phyloP scores from a whole-genome alignment of 2,113 vertebrate species.

The Emydura subglobosa region DNA sequence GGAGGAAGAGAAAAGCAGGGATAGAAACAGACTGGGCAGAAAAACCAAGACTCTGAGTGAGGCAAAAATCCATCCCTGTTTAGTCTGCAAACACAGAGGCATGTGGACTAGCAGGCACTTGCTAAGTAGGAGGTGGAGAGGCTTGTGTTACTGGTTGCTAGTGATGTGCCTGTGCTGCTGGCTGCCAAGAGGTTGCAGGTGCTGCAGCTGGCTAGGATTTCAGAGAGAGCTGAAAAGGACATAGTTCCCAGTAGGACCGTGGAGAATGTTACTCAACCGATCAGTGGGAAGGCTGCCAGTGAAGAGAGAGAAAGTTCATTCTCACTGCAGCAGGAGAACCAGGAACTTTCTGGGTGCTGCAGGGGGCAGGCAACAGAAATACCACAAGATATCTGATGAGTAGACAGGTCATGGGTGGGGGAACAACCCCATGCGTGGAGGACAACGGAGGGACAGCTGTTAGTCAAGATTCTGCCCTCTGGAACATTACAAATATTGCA shows the following conservation, averaged over 20 bases:
- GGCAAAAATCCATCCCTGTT: background rate
- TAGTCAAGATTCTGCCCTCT: background rate
- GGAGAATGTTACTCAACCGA: constrained; percentile 73
- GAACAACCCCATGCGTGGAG: background rate
- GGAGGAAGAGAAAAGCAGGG: background rate
- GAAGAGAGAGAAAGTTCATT: constrained; percentile 68
- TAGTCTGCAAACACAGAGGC: background rate
- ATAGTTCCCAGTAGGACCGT: constrained; percentile 59
- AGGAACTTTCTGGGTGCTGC: constrained; percentile 28
- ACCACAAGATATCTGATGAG: constrained; percentile 47
- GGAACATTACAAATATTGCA: background rate
- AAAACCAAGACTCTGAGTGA: background rate
- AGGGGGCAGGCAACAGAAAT: constrained; percentile 60
- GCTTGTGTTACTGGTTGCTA: constrained; percentile 58
- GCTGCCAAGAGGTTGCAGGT: constrained; percentile 20
- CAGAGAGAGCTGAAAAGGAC: constrained; percentile 32
- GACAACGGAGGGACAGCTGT: constrained; percentile 12
- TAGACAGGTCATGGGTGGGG: constrained; percentile 19
- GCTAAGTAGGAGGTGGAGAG: constrained; percentile 24
- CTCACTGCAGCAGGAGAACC: constrained; percentile 39
- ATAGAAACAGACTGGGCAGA: background rate
- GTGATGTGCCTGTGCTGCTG: constrained; percentile 12
- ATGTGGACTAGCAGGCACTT: constrained; percentile 1
- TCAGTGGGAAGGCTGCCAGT: constrained; percentile 50
- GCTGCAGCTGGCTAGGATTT: constrained; percentile 50